These are phyloP conservation scores for Laodelphax striatellus DNA, from an alignment of 1,140 invertebrate genomes.

Conservation along the genomic window DNA sequence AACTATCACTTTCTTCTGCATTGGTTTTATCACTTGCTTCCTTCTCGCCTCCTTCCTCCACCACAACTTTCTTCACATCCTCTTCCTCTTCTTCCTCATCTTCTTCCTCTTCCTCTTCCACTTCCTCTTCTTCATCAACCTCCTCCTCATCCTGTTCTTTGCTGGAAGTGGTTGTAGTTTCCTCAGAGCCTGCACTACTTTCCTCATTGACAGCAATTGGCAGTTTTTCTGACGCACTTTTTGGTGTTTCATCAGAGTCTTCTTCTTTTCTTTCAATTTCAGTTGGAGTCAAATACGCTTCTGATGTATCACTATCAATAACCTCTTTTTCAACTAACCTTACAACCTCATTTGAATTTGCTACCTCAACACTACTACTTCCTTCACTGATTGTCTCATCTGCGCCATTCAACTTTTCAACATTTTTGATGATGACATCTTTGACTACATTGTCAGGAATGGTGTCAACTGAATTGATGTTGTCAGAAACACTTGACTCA, in stretches of 20 bases:
- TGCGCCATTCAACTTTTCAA: neutral
- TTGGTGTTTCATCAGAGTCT: slow-evolving; percentile 23
- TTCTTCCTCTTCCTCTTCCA: slow-evolving; percentile 8
- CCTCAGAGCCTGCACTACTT: slow-evolving; percentile 31
- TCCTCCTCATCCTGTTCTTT: slow-evolving; percentile 7
- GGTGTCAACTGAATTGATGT: neutral
- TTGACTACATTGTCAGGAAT: slow-evolving; percentile 1
- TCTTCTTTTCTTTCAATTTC: slow-evolving; percentile 31
- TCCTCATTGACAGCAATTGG: slow-evolving; percentile 15
- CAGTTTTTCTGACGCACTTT: slow-evolving; percentile 18
- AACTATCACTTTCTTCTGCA: slow-evolving; percentile 11
- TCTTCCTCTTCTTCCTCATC: neutral
- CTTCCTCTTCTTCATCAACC: slow-evolving; percentile 5
- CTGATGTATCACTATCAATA: slow-evolving; percentile 42
- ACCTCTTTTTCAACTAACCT: slow-evolving; percentile 28
- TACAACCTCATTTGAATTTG: slow-evolving; percentile 14
- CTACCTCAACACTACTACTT: slow-evolving; percentile 5
- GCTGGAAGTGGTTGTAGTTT: slow-evolving; percentile 25
- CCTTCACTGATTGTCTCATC: slow-evolving; percentile 10
- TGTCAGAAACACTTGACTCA: neutral
- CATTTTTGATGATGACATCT: neutral
- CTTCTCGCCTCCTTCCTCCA: slow-evolving; percentile 3
- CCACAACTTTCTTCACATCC: slow-evolving; percentile 3
- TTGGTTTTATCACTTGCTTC: slow-evolving; percentile 3
- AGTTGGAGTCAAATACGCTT: slow-evolving; percentile 45